Conservation (phyloP, 2,797 vertebrate species). For the Phrynocephalus vlangalii region DNA sequence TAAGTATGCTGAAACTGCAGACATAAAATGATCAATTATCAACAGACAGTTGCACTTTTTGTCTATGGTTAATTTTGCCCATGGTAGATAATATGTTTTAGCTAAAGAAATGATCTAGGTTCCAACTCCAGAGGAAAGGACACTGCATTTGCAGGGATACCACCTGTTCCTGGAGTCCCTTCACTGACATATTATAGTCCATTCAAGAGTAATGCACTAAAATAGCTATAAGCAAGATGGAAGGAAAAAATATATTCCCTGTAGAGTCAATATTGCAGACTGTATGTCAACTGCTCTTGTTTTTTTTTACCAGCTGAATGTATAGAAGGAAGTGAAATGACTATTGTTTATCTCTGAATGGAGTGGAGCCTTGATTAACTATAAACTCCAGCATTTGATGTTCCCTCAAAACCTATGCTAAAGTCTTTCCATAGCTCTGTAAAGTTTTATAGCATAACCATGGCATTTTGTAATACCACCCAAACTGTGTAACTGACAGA, state of each 20-base stretch:
- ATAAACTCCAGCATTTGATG: too few species aligned
- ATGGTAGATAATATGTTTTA: conserved; percentile 45
- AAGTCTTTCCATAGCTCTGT: too few species aligned
- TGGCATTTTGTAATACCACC: too few species aligned
- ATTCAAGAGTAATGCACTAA: conserved; percentile 31
- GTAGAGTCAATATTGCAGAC: background rate
- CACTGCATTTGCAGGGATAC: conserved; percentile 43
- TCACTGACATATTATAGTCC: background rate
- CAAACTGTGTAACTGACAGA: too few species aligned
- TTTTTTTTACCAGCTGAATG: background rate
- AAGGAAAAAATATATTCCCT: background rate
- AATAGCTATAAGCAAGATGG: background rate
- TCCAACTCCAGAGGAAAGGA: conserved; percentile 37
- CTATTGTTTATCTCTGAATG: background rate
- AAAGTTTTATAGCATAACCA: too few species aligned
- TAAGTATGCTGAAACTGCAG: conserved; percentile 73
- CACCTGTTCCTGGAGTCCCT: conserved; percentile 37
- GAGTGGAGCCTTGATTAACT: background rate
- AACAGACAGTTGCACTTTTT: conserved; percentile 70
- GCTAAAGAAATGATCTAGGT: conserved; percentile 51
- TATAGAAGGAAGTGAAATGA: background rate
- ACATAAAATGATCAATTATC: conserved; percentile 74
- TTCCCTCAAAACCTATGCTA: too few species aligned
- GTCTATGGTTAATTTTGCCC: conserved; percentile 57
- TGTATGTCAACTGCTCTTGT: background rate